phyloP scores from a whole-genome alignment of 2,113 vertebrate species.

The Sylvilagus bachmani region DNA sequence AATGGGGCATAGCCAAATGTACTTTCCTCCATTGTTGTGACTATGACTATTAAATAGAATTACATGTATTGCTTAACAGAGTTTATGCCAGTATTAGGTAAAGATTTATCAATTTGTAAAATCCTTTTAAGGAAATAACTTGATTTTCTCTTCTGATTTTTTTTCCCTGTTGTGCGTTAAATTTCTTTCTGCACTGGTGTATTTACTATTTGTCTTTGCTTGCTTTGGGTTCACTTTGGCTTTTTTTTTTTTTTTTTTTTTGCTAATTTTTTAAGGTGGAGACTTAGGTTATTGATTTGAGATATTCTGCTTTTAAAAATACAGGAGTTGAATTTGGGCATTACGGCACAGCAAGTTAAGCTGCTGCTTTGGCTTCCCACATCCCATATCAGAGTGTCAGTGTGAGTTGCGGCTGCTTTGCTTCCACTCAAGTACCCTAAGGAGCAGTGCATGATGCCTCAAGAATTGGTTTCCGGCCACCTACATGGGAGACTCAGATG shows the following conservation, averaged over 20 bases:
- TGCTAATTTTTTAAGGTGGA: too few relatives aligned
- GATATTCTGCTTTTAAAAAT: too few relatives aligned
- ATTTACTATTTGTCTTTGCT: not conserved
- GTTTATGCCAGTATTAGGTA: not conserved
- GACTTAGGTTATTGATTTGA: too few relatives aligned
- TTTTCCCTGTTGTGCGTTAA: not conserved
- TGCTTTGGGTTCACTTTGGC: not conserved
- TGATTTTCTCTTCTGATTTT: not conserved
- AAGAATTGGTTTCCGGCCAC: too few relatives aligned
- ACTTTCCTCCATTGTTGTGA: not conserved
- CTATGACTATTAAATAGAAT: constrained; percentile 37
- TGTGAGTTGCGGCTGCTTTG: too few relatives aligned
- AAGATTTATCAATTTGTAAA: not conserved
- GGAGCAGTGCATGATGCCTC: too few relatives aligned
- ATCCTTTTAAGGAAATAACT: not conserved
- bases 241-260: not conserved
- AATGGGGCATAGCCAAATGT: not conserved
- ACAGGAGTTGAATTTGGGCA: too few relatives aligned
- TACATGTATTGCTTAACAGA: not conserved
- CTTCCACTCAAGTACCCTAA: too few relatives aligned
- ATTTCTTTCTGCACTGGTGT: not conserved
- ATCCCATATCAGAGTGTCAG: too few relatives aligned
- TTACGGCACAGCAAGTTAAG: too few relatives aligned
- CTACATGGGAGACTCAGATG: too few relatives aligned
- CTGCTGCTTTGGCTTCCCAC: too few relatives aligned